These are phyloP conservation scores for Andrena marginata DNA, from an alignment of 2,888 invertebrate genomes.

Conservation along the genomic window DNA sequence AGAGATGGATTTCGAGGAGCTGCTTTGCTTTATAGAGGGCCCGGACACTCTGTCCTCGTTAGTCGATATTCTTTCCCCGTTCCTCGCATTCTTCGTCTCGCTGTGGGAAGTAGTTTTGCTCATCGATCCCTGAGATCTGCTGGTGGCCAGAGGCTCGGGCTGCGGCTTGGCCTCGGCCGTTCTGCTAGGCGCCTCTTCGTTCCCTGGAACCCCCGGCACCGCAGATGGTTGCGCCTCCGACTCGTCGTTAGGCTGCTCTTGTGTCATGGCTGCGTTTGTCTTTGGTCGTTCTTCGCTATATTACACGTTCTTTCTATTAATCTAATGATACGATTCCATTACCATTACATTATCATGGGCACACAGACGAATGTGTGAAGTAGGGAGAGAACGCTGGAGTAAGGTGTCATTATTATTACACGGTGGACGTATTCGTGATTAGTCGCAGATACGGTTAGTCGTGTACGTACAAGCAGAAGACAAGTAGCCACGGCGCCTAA, in stretches of 20 bases:
- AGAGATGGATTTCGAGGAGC: conserved; percentile 73
- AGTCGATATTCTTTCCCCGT: conserved; percentile 2
- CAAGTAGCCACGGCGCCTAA: neutral
- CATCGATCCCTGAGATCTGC: conserved; percentile 38
- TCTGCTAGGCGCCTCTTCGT: neutral
- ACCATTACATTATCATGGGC: conserved; percentile 66
- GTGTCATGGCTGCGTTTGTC: conserved; percentile 60
- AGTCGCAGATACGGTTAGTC: neutral
- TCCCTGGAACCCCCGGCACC: too few species aligned
- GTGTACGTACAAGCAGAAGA: neutral
- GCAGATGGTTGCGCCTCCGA: conserved; percentile 29
- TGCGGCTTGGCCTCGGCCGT: conserved; percentile 23
- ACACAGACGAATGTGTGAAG: conserved; percentile 54
- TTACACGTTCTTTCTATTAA: conserved; percentile 72
- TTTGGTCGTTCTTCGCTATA: conserved; percentile 78
- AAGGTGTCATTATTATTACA: neutral
- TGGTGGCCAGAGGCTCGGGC: neutral
- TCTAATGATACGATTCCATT: conserved; percentile 66
- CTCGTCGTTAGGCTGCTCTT: conserved; percentile 46
- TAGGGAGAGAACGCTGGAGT: conserved; percentile 5
- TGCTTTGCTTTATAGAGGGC: conserved; percentile 66
- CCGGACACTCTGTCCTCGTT: conserved; percentile 61
- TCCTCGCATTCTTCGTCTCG: conserved; percentile 55
- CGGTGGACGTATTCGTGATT: neutral
- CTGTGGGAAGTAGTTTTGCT: conserved; percentile 21